Conservation (phyloP, 2,797 vertebrate species). For the Phrynocephalus forsythii region DNA sequence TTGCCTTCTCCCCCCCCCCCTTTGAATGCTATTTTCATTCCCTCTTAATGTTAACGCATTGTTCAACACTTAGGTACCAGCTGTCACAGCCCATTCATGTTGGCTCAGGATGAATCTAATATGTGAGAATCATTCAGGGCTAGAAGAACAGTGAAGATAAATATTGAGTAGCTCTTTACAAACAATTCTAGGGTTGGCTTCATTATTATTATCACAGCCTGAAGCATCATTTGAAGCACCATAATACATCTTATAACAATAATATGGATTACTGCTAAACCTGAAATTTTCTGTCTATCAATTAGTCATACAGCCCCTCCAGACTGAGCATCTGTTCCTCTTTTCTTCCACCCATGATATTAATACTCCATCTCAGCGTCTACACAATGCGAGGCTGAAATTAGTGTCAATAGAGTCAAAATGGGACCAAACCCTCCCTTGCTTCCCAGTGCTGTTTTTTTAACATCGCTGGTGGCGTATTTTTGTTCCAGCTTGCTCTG, state of each 20-base stretch:
- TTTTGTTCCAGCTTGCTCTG: no score
- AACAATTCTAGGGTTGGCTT: not conserved
- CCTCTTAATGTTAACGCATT: not conserved
- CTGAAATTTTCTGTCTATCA: not conserved
- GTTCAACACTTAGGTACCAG: not conserved
- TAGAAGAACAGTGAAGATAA: not conserved
- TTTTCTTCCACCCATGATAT: no score
- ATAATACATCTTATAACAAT: not conserved
- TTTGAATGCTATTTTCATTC: not conserved
- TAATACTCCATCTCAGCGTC: no score
- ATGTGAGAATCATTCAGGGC: not conserved
- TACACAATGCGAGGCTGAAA: no score
- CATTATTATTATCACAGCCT: not conserved
- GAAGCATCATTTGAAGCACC: not conserved
- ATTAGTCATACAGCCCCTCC: not conserved
- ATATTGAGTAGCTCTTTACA: not conserved
- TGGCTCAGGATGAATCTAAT: not conserved
- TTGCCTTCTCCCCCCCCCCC: not conserved
- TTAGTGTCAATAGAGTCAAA: no score
- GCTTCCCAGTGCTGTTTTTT: no score
- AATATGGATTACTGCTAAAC: not conserved
- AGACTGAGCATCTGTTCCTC: no score
- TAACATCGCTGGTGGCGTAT: no score
- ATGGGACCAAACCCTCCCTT: no score
- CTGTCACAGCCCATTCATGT: conserved; percentile 10